A percentile compares a stretch with the other conserved stretches of the same genome.
phyloP scores from a whole-genome alignment of 2,888 invertebrate species.

The Unio delphinus region DNA sequence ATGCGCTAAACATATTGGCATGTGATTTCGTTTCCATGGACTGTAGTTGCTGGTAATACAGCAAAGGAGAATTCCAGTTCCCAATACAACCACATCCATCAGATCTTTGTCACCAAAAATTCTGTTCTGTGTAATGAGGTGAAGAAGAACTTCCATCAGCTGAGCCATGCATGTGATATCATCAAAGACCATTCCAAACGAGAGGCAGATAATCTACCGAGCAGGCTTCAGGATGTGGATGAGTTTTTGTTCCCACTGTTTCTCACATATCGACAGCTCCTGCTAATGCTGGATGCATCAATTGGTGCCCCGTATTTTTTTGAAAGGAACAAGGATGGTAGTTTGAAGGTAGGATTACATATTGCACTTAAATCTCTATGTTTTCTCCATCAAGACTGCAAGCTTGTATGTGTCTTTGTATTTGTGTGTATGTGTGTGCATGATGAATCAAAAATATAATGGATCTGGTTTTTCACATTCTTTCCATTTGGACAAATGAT shows the following conservation, averaged over 20 bases:
- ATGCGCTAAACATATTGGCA: too few relatives aligned
- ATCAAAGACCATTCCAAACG: constrained; percentile 29
- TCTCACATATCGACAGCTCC: constrained; percentile 57
- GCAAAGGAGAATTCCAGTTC: neutral
- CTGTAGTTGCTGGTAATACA: too few relatives aligned
- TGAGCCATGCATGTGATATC: constrained; percentile 49
- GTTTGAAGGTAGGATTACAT: constrained; percentile 29
- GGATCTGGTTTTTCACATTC: too few relatives aligned
- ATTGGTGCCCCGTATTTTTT: constrained; percentile 54
- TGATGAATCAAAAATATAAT: too few relatives aligned
- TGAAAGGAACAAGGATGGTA: constrained; percentile 52
- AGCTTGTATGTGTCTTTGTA: too few relatives aligned
- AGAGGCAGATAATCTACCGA: constrained; percentile 35
- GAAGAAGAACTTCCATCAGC: constrained; percentile 59
- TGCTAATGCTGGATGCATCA: constrained; percentile 61
- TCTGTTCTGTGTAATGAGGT: constrained; percentile 62
- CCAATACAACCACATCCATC: constrained; percentile 29
- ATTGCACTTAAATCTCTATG: neutral
- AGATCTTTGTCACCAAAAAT: constrained; percentile 63
- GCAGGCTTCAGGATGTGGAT: constrained; percentile 40
- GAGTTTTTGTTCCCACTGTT: constrained; percentile 55
- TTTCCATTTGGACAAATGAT: too few relatives aligned
- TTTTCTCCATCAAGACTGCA: too few relatives aligned
- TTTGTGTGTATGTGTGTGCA: too few relatives aligned
- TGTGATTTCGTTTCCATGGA: too few relatives aligned